Evolutionary conservation across 2,113 vertebrate species (phyloP), one percentile per base, ranked within the genome.

Genomic region (Takifugu bimaculatus): DNA sequence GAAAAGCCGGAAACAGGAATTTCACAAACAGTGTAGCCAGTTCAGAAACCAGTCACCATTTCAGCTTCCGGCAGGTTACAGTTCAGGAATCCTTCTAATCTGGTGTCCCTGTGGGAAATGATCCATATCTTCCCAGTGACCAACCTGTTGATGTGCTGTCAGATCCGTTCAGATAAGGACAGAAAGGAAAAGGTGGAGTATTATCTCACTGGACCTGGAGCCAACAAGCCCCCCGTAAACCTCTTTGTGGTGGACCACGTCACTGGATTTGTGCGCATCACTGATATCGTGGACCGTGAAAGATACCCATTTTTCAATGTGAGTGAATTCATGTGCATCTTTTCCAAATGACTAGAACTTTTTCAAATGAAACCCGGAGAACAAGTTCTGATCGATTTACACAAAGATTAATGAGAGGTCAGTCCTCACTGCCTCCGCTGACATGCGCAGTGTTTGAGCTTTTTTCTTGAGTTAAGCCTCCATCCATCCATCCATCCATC

Each of bases 121-220:
- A 28, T 26, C 32, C 29, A 32, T 32, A 6, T 35, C 26, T 48
- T 39, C 27, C n/a, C 39, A 3, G 35, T 13, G 12, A 42, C 26
- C 32, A n/a, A 1, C 25, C 28, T 57, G 4, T 27, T 57, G 2
- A 49, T 65, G 26, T 57, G 47, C 58, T 56, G 50, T 26, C 49
- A 92, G 91, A 91, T 91, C 54, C 86, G 88, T 32, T 92, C 91
- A 51, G 91, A 92, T 56, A 78, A 68, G 58, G 79, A 85, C 27
- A 2, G 0, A 10, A 0, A 0, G 0, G 1, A 1, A 0, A 45
- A 26, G 5, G 61, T 91, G 69, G 58, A 79, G 26, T 91, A 92
- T 68, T 80, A 2, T 28, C 78, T 92, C 42, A n/a, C 12, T 6
- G 91, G 91, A 55, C 4, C 57, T 5, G 91, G 91, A 15, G 88